Base-by-base conservation (phyloP, 2,888 invertebrate species). In the Meteorus colon region DNA sequence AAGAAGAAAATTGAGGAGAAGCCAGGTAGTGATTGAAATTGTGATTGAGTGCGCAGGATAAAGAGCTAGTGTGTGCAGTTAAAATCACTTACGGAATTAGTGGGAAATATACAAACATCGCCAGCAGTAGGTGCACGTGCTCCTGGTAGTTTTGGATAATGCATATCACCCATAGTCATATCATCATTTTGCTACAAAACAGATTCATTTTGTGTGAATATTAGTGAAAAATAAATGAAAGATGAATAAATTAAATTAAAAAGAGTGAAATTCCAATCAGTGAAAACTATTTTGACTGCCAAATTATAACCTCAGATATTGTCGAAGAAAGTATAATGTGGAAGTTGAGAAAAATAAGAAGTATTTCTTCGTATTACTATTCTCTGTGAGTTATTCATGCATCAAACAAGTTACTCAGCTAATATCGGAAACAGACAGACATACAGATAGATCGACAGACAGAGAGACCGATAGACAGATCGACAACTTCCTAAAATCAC, bases 151-250 rank as follows among this genome's bases (percentile, higher is more conserved):
- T 94, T 41, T 41, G 41, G 94, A 89, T 93, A 94, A 87, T 93
- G 94, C 91, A 93, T 93, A 88, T 95, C 94, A 88, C 94, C 93
- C 90, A 94, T 91, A 77, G 94, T 93, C 86, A 94, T 93, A 88
- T 95, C 94, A 91, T 95, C 95, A 90, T 92, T 94, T 94, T 94
- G 91, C 75, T 91, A 91, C 80, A 79, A 79, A 81, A 81, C 85
- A 83, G 79, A 80, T 55, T 24, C n/a, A 55, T 37, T 51, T 71
- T 66, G 16, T 73, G 19, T 69, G 55, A 74, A 34, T 63, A 31
- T 72, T 82, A 16, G 67, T 68, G 81, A 68, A 48, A 69, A 55
- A 69, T 0, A 8, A 55, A n/a, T 31, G 31, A 14, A n/a, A 12
- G 12, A 41, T 41, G 41, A 41, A 41, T 41, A 12, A 41, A 41